Base-by-base conservation (phyloP, 2,888 invertebrate genomes). In the Plusia festucae region DNA sequence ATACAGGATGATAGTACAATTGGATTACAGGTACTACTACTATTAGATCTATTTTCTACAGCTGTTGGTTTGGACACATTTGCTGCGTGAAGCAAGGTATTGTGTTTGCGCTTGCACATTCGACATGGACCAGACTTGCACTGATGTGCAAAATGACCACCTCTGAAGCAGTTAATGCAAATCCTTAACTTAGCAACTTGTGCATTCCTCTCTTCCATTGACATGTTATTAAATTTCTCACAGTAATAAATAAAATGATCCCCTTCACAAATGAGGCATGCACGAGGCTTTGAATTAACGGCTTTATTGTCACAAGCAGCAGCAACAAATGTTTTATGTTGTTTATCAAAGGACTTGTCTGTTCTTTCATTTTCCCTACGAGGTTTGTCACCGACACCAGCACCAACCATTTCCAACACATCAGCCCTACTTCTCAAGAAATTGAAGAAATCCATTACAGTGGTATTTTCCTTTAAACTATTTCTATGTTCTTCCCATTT, bases 401-500 rank as follows among this genome's bases (percentile, higher is more conserved):
- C 24, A 24, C 24, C 6, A 2, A 53, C 15, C 6, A 27, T 40
- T 44, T 57, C 57, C 16, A 57, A 46, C 0, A 57, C 27, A 49
- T 40, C 46, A 49, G 57, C 57, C 4, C 49, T 15, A 5, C 30
- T 15, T 8, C 57, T 15, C 9, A 57, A n/a, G 46, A 40, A 44
- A 15, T 13, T 11, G 44, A 20, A 40, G 27, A 57, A 57, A 1
- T 46, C 20, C 2, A 24, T 27, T 8, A 57, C n/a, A 3, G 7
- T 49, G 4, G 57, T 46, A 3, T 6, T 15, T 0, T 46, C 27
- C 0, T 3, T n/a, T 22, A 56, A 44, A 1, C 6, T 15, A 40
- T 20, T 53, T 40, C 20, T 59, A 53, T 40, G 27, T 53, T 59
- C 59, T 16, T 59, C 59, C 59, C 53, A 59, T 40, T 59, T 59